A percentile compares a stretch with the other conserved stretches of the same genome.
phyloP scores from a whole-genome alignment of 2,113 vertebrate species.

The Okapia johnstoni region DNA sequence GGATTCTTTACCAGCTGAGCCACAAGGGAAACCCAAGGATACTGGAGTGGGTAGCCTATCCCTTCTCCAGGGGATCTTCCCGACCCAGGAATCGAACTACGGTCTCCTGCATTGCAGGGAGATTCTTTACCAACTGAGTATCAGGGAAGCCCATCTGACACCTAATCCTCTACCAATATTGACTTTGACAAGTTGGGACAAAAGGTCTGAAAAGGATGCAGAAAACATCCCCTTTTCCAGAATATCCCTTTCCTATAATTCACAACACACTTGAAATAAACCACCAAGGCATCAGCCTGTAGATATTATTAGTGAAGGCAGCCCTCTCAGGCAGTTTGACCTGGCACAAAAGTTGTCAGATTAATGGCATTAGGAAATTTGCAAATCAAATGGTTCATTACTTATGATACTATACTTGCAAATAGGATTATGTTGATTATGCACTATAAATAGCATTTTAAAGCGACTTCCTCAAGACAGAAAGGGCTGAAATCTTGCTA shows the following conservation, averaged over 20 bases:
- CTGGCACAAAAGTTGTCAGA: slow-evolving; percentile 47
- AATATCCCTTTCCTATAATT: background rate
- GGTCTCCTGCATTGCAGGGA: background rate
- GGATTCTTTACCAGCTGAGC: background rate
- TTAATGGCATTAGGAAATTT: slow-evolving; percentile 55
- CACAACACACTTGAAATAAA: background rate
- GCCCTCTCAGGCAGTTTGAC: slow-evolving; percentile 19
- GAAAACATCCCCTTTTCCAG: background rate
- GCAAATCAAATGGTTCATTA: slow-evolving; percentile 65
- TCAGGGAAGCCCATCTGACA: background rate
- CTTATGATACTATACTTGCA: slow-evolving; percentile 39
- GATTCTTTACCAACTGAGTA: background rate
- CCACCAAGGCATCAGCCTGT: background rate
- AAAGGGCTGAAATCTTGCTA: slow-evolving; percentile 32
- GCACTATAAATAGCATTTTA: slow-evolving; percentile 57
- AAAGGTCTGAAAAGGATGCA: background rate
- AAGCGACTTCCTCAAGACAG: slow-evolving; percentile 26
- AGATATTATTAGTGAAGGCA: background rate
- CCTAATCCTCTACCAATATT: background rate
- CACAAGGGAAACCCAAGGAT: background rate
- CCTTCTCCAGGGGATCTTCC: background rate
- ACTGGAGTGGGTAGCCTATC: background rate
- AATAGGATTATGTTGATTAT: slow-evolving; percentile 63
- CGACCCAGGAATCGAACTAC: rapidly evolving
- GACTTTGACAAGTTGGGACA: background rate